Conservation (phyloP, 1,140 invertebrate genomes). For the Patella vulgata region DNA sequence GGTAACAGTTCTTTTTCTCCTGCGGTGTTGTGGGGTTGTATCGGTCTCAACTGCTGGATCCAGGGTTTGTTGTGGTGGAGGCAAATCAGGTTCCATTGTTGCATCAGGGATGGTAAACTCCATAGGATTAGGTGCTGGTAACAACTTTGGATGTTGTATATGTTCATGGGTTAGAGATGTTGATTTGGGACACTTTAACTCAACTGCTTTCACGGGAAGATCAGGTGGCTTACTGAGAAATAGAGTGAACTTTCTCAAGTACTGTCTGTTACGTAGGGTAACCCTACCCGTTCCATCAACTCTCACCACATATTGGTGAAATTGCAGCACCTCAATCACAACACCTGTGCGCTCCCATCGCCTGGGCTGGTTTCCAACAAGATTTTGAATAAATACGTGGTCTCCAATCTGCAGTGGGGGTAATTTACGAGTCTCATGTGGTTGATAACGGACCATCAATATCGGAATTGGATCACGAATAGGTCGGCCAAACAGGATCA, state of each 20-base stretch:
- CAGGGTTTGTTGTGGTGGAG: neutral
- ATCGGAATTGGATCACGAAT: conserved; percentile 38
- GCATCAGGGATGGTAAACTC: conserved; percentile 2
- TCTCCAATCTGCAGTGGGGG: conserved; percentile 28
- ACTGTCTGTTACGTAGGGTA: conserved; percentile 24
- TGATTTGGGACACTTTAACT: too few relatives aligned
- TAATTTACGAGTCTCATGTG: conserved; percentile 27
- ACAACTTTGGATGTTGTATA: too few relatives aligned
- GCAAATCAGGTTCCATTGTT: neutral
- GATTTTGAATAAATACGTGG: conserved; percentile 25
- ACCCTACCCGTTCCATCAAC: conserved; percentile 27
- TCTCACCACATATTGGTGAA: conserved; percentile 25
- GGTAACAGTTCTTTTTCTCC: conserved; percentile 1
- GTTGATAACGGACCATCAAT: conserved; percentile 18
- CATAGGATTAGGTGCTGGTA: too few relatives aligned
- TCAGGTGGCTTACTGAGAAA: neutral
- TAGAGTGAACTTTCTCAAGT: conserved; percentile 26
- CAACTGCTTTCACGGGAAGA: neutral
- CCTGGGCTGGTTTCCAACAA: conserved; percentile 19
- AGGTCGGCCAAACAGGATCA: conserved; percentile 16
- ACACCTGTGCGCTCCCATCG: conserved; percentile 26
- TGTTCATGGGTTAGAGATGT: too few relatives aligned
- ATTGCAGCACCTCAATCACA: conserved; percentile 24
- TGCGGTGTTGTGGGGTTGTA: conserved; percentile 3
- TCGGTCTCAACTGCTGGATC: neutral